These are phyloP conservation scores for Trachops cirrhosus DNA, from an alignment of 2,797 vertebrate species.

Conservation along the genomic window DNA sequence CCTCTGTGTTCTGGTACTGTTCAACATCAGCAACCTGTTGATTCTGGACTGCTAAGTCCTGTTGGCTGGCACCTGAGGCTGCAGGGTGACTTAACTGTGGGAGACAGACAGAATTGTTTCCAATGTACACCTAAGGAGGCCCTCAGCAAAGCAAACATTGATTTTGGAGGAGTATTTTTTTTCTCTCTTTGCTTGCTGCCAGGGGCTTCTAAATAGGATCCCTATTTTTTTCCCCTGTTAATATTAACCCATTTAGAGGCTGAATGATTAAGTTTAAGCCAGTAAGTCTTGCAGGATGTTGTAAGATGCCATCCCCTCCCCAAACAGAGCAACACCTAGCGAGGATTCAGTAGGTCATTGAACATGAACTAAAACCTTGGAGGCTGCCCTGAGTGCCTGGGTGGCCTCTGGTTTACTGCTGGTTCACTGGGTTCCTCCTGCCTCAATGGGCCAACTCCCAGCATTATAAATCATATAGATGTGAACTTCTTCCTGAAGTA, in stretches of 20 bases:
- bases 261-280: conserved; percentile 56
- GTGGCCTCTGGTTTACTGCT: conserved; percentile 79
- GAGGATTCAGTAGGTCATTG: not conserved
- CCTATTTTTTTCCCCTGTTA: conserved; percentile 80
- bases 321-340: conserved; percentile 42
- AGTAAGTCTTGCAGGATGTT: conserved; percentile 53
- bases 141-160: conserved; percentile 87
- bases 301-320: conserved; percentile 66
- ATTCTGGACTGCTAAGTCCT: conserved; percentile 79
- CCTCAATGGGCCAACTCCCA: conserved; percentile 72
- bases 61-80: conserved; percentile 75
- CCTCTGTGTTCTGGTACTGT: conserved; percentile 63
- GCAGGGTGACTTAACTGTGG: conserved; percentile 81
- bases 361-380: conserved; percentile 25
- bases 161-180: conserved; percentile 80
- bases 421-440: conserved; percentile 73
- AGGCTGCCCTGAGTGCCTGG: conserved; percentile 63
- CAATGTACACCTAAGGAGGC: conserved; percentile 85
- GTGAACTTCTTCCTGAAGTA: conserved; percentile 82
- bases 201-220: conserved; percentile 83
- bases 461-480: conserved; percentile 83
- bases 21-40: conserved; percentile 80
- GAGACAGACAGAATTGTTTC: conserved; percentile 85
- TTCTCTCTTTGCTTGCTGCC: conserved; percentile 74
- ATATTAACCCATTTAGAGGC: conserved; percentile 74